These are phyloP conservation scores for Halocaridina rubra DNA, from an alignment of 2,888 invertebrate genomes.

Conservation along the genomic window DNA sequence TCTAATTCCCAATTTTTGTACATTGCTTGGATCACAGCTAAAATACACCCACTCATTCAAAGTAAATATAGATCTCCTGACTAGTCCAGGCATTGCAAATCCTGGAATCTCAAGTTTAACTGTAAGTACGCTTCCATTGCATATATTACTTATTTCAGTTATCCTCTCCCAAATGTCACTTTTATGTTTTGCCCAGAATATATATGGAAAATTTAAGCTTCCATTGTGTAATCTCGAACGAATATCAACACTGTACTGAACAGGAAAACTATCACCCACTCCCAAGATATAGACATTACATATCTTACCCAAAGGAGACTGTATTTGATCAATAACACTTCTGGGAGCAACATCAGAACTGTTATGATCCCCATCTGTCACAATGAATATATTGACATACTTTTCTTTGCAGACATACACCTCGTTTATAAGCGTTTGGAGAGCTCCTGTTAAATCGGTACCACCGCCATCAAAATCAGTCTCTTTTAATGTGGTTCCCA, in stretches of 20 bases:
- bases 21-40: not conserved
- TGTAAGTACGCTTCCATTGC: too few relatives aligned
- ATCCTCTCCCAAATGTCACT: not conserved
- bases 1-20: not conserved
- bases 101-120: conserved; percentile 1
- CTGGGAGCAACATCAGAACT: conserved; percentile 4
- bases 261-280: conserved; percentile 29
- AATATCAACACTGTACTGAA: conserved; percentile 34
- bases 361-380: conserved; percentile 42
- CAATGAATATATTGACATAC: conserved; percentile 32
- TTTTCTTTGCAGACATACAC: conserved; percentile 6
- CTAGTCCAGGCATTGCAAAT: not conserved
- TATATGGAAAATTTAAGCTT: conserved; percentile 2
- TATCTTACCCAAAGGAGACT: conserved; percentile 12
- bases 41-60: conserved; percentile 32
- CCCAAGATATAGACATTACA: conserved; percentile 28
- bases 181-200: conserved; percentile 9
- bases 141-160: not conserved
- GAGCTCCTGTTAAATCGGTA: conserved; percentile 22
- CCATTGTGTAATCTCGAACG: conserved; percentile 42
- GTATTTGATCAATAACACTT: not conserved
- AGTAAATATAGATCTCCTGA: not conserved
- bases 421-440: conserved; percentile 3
- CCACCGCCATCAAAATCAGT: conserved; percentile 2
- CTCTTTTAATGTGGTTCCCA: not conserved